phyloP scores from a whole-genome alignment of 2,888 invertebrate genomes.

The Lycophotia porphyrea region DNA sequence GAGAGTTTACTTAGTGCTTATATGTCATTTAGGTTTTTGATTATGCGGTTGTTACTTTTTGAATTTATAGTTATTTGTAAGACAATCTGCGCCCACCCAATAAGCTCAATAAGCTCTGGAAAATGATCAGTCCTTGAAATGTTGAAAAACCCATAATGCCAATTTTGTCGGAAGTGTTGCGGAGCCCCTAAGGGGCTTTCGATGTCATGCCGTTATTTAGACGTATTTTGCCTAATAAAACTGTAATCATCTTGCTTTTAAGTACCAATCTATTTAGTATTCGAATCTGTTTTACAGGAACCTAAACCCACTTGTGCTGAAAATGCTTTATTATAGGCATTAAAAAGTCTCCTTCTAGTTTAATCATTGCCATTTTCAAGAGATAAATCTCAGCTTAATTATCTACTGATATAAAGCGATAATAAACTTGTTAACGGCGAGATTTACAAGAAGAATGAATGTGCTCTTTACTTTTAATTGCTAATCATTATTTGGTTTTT shows the following conservation, averaged over 20 bases:
- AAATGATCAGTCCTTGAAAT: no score
- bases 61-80: background rate
- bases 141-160: no score
- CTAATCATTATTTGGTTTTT: constrained; percentile 41
- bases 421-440: constrained; percentile 25
- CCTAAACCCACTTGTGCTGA: background rate
- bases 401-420: constrained; percentile 15
- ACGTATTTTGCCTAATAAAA: no score
- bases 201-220: no score
- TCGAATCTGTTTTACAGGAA: background rate
- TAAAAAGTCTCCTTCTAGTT: constrained; percentile 7
- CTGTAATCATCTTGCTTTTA: no score
- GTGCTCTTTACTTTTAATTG: constrained; percentile 51
- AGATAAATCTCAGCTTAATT: constrained; percentile 38
- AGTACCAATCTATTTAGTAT: background rate
- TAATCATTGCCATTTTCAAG: constrained; percentile 15
- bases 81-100: no score
- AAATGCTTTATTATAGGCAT: background rate
- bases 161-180: no score
- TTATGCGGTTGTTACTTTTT: background rate
- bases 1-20: constrained; percentile 23
- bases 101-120: no score
- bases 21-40: constrained; percentile 11
- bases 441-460: constrained; percentile 45
- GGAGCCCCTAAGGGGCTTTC: no score